Conservation (phyloP, 2,888 invertebrate genomes). For the Anaspis maculata region DNA sequence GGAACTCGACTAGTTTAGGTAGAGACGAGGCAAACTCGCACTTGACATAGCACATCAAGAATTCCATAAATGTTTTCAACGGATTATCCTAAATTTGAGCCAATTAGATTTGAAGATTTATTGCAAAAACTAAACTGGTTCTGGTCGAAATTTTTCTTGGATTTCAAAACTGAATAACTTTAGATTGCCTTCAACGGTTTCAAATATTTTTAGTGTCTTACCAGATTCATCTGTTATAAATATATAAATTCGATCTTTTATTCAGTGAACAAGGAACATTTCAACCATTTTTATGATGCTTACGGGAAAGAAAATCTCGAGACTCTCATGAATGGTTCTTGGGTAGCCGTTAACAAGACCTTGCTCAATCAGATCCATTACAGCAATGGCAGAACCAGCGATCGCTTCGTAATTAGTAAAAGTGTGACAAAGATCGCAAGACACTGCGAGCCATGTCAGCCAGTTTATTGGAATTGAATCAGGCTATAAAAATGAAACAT, state of each 20-base stretch:
- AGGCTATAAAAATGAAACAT: slow-evolving; percentile 42
- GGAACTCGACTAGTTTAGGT: slow-evolving; percentile 38
- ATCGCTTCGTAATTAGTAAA: slow-evolving; percentile 26
- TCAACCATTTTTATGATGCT: slow-evolving; percentile 25
- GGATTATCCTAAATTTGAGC: slow-evolving; percentile 57
- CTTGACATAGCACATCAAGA: slow-evolving; percentile 31
- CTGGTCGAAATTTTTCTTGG: no score
- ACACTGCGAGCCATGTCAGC: slow-evolving; percentile 50
- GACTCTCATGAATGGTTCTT: slow-evolving; percentile 55
- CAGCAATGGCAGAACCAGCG: slow-evolving; percentile 18
- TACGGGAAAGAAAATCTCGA: slow-evolving; percentile 63
- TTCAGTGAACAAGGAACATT: no score
- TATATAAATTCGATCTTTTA: no score
- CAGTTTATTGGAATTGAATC: slow-evolving; percentile 54
- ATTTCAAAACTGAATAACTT: no score
- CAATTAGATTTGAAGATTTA: no score
- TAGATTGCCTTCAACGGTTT: no score
- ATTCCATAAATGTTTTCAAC: slow-evolving; percentile 39
- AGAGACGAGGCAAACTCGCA: slow-evolving; percentile 27
- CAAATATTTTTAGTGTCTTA: no score
- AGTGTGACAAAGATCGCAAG: slow-evolving; percentile 21
- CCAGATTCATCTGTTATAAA: no score
- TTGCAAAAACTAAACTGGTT: no score
- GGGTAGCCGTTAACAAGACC: slow-evolving; percentile 50
- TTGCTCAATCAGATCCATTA: slow-evolving; percentile 42